Evolutionary conservation across 2,888 invertebrate species (phyloP).

Genomic region (Nemapogon koenigi): DNA sequence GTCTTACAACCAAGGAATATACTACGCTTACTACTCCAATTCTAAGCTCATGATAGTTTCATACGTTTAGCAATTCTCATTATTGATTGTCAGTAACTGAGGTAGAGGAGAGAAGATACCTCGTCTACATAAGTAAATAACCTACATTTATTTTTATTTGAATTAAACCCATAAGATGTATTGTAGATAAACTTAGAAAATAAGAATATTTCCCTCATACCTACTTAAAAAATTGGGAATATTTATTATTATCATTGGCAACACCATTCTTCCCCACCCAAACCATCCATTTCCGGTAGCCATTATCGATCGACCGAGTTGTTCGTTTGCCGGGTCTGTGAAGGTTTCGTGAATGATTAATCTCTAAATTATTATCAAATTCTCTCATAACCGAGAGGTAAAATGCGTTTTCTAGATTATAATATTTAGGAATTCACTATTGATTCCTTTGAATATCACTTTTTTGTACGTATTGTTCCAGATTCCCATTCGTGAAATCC

Average conservation of each 20-base stretch:
- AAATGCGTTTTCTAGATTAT: conserved; percentile 19
- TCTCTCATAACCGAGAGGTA: conserved; percentile 60
- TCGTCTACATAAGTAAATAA: no score
- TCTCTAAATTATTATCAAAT: conserved; percentile 35
- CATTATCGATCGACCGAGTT: conserved; percentile 68
- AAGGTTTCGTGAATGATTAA: conserved; percentile 47
- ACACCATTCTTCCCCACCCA: not conserved
- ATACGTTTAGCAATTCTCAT: no score
- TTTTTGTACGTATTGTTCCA: conserved; percentile 28
- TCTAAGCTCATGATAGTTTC: no score
- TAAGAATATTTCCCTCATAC: no score
- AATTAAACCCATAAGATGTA: no score
- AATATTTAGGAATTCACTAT: conserved; percentile 2
- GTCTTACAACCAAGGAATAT: no score
- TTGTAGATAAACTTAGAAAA: no score
- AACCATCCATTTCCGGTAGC: conserved; percentile 24
- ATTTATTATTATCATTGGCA: not conserved
- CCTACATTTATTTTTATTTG: no score
- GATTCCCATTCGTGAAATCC: conserved; percentile 47
- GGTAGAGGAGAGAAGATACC: no score
- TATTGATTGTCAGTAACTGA: no score
- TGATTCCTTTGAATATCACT: conserved; percentile 1
- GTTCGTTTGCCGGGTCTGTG: conserved; percentile 68
- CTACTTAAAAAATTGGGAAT: no score
- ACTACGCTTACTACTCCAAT: no score